These are phyloP conservation scores for Acronicta leporina DNA, from an alignment of 2,888 invertebrate genomes.

Conservation along the genomic window DNA sequence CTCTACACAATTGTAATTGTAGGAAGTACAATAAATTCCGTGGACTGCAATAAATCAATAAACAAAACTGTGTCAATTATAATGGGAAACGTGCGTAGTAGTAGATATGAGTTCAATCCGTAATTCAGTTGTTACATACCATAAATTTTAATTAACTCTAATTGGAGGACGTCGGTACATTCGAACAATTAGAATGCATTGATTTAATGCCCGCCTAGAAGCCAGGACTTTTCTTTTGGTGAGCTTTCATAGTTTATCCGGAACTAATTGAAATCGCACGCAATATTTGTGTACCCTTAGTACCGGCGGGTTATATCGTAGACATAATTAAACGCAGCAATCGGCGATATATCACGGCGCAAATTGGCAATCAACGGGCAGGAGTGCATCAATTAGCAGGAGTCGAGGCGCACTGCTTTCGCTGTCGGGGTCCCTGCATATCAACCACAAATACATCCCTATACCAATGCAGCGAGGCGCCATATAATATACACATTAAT, in stretches of 20 bases:
- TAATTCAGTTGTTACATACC: slow-evolving; percentile 75
- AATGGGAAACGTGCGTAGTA: slow-evolving; percentile 66
- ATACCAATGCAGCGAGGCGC: slow-evolving; percentile 60
- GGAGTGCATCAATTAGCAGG: slow-evolving; percentile 76
- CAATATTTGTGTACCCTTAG: slow-evolving; percentile 28
- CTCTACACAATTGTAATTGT: slow-evolving; percentile 40
- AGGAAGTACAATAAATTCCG: slow-evolving; percentile 61
- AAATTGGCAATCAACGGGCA: slow-evolving; percentile 82
- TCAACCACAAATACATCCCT: slow-evolving; percentile 35
- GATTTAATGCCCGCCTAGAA: slow-evolving; percentile 41
- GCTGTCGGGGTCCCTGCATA: slow-evolving; percentile 50
- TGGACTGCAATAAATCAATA: slow-evolving; percentile 76
- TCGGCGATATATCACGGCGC: slow-evolving; percentile 74
- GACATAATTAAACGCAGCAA: slow-evolving; percentile 71
- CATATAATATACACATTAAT: slow-evolving; percentile 69
- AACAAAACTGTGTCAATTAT: slow-evolving; percentile 74
- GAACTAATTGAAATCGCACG: slow-evolving; percentile 33
- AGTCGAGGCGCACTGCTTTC: slow-evolving; percentile 57
- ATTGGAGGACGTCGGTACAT: slow-evolving; percentile 69
- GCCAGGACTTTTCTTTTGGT: slow-evolving; percentile 16
- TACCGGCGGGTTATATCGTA: slow-evolving; percentile 28
- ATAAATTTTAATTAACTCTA: slow-evolving; percentile 79
- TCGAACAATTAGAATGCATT: slow-evolving; percentile 46
- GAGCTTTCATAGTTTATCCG: slow-evolving; percentile 7
- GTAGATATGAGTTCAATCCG: slow-evolving; percentile 64